Conservation (phyloP, 1,140 invertebrate species). For the Parasteatoda tepidariorum region DNA sequence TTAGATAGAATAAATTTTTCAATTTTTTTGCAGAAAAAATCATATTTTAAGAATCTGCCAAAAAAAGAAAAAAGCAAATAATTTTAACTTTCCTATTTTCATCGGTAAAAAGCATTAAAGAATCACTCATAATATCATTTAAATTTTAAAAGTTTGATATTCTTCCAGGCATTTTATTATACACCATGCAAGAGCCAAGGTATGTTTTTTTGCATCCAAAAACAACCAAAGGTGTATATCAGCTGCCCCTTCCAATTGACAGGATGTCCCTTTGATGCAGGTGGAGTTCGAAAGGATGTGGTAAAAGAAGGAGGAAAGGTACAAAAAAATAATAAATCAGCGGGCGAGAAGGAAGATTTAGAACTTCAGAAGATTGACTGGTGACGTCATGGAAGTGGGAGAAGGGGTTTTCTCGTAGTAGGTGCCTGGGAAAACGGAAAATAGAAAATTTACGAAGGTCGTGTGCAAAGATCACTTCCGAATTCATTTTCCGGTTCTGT, state of each 20-base stretch:
- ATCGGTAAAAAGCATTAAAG: too few species aligned
- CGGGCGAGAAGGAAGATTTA: constrained; percentile 3
- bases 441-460: constrained; percentile 14
- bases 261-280: constrained; percentile 3
- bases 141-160: too few species aligned
- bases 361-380: constrained; percentile 8
- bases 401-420: neutral
- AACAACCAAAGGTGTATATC: too few species aligned
- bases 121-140: too few species aligned
- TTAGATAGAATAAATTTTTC: too few species aligned
- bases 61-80: too few species aligned
- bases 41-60: too few species aligned
- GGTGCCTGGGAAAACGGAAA: constrained; percentile 26
- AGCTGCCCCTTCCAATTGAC: neutral
- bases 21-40: too few species aligned
- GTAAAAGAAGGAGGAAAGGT: neutral
- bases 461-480: neutral
- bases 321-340: neutral
- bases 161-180: too few species aligned
- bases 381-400: neutral
- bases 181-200: too few species aligned
- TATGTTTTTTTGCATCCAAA: too few species aligned
- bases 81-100: too few species aligned
- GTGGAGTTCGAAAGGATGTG: neutral
- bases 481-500: constrained; percentile 7